Conservation (phyloP, 1,140 invertebrate species). For the Sycophila sp. region DNA sequence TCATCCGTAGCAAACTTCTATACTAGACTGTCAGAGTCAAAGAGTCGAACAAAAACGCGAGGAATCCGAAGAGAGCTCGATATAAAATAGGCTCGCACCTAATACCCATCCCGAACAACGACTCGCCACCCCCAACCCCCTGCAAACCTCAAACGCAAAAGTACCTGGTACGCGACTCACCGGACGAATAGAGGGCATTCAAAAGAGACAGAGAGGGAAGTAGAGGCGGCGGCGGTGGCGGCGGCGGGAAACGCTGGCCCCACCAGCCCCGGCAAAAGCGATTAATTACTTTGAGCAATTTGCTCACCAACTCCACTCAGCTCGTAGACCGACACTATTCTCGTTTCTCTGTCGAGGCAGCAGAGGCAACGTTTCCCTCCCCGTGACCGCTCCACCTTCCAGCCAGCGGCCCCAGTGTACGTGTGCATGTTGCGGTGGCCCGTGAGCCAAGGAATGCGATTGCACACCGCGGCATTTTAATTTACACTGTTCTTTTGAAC, state of each 20-base stretch:
- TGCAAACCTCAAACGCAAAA: background rate
- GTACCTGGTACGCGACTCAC: background rate
- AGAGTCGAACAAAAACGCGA: too few species aligned
- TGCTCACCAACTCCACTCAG: slow-evolving; percentile 64
- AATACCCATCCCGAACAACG: background rate
- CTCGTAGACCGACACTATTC: slow-evolving; percentile 62
- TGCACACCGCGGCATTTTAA: slow-evolving; percentile 20
- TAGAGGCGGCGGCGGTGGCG: background rate
- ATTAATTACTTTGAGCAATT: slow-evolving; percentile 66
- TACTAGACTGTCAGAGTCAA: too few species aligned
- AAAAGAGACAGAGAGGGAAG: background rate
- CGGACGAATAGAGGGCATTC: background rate
- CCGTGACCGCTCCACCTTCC: slow-evolving; percentile 40
- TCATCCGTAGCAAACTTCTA: too few species aligned
- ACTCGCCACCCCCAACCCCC: background rate
- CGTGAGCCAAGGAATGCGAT: slow-evolving; percentile 26
- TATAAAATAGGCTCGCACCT: too few species aligned
- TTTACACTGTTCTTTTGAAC: background rate
- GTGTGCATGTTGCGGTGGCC: slow-evolving; percentile 22
- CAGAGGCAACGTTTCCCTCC: too few species aligned
- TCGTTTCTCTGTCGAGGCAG: slow-evolving; percentile 57
- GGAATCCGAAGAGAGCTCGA: too few species aligned
- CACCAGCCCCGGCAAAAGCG: slow-evolving; percentile 57
- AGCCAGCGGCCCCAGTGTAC: too few species aligned
- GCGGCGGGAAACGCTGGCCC: background rate